These are phyloP conservation scores for Xestia sexstrigata DNA, from an alignment of 2,888 invertebrate species.

Conservation along the genomic window DNA sequence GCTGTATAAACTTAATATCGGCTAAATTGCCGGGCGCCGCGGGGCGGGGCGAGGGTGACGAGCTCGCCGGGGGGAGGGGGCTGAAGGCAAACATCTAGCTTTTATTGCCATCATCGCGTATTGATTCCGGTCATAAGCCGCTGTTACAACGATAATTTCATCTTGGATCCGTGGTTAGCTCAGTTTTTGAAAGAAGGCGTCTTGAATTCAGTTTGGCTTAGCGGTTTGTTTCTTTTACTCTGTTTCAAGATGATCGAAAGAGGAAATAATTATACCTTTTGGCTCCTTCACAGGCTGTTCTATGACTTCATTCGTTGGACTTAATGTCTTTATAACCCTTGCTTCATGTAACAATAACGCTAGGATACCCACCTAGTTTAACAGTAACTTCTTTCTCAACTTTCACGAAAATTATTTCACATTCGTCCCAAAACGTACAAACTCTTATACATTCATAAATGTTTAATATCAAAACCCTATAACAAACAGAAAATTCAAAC, in stretches of 20 bases:
- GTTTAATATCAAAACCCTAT: conserved; percentile 8
- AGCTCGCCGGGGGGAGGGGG: conserved; percentile 55
- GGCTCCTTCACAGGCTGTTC: neutral
- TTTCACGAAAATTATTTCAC: neutral
- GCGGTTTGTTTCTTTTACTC: neutral
- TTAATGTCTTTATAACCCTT: too few relatives aligned
- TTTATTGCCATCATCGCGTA: conserved; percentile 86
- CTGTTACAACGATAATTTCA: conserved; percentile 80
- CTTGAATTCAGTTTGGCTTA: neutral
- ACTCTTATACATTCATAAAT: neutral
- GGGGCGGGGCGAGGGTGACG: conserved; percentile 63
- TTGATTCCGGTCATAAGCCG: conserved; percentile 87
- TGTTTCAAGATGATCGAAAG: neutral
- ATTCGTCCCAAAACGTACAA: neutral
- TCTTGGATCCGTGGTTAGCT: conserved; percentile 52
- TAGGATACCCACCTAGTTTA: neutral
- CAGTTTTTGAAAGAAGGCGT: neutral
- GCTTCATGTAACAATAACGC: neutral
- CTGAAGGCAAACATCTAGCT: conserved; percentile 83
- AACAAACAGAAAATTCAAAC: conserved; percentile 12
- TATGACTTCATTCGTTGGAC: neutral
- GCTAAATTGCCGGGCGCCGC: conserved; percentile 84
- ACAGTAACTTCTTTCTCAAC: neutral
- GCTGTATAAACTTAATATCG: conserved; percentile 90
- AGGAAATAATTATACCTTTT: neutral